A percentile compares a stretch with the other conserved stretches of the same genome.
These are phyloP conservation scores for Ceyx margarethae DNA, from an alignment of 2,113 vertebrate species.

Conservation along the genomic window DNA sequence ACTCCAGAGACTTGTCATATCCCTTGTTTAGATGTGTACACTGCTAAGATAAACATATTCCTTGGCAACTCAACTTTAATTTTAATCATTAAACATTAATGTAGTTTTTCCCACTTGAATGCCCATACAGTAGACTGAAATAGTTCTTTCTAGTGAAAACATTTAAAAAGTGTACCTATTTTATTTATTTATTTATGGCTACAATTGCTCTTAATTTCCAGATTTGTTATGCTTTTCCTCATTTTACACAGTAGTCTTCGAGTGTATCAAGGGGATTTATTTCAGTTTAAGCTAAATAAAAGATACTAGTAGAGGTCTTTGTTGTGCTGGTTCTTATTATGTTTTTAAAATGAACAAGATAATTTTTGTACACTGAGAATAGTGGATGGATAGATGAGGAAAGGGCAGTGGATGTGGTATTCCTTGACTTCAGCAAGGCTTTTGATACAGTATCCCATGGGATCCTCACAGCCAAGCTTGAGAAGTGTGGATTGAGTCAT, in stretches of 20 bases:
- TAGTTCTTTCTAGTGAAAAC: not conserved
- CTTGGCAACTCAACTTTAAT: not conserved
- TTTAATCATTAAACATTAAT: not conserved
- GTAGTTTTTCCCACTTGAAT: not conserved
- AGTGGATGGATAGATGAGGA: not conserved
- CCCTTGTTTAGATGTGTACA: not conserved
- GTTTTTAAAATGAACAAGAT: not conserved
- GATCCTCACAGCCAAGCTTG: no score
- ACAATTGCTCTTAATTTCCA: not conserved
- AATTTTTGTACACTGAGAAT: not conserved
- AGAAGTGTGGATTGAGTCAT: no score
- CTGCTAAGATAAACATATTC: not conserved
- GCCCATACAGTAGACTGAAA: not conserved
- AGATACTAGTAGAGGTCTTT: not conserved
- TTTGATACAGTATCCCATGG: no score
- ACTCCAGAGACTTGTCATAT: not conserved
- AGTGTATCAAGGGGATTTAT: not conserved
- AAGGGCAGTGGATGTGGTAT: no score
- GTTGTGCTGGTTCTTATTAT: not conserved
- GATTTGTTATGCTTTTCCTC: not conserved
- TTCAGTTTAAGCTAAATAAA: not conserved
- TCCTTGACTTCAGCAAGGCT: no score
- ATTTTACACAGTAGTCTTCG: not conserved
- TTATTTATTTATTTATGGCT: not conserved
- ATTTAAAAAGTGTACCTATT: not conserved